Evolutionary conservation across 1,140 invertebrate genomes (phyloP).

Genomic region (Hypothenemus hampei): DNA sequence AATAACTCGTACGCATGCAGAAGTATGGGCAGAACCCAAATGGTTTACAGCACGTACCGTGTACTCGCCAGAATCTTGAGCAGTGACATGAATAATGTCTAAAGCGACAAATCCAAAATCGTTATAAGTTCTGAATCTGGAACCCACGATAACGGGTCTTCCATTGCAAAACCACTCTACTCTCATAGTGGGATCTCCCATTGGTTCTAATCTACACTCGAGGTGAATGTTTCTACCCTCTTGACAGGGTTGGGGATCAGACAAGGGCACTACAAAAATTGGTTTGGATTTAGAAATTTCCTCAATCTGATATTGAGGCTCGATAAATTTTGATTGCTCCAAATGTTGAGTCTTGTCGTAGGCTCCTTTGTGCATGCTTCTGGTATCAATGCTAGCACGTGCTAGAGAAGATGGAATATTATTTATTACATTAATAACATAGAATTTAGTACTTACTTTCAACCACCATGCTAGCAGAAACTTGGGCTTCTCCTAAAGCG

Average conservation of each 20-base stretch:
- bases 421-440: constrained; percentile 24
- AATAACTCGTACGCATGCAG: constrained; percentile 80
- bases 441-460: constrained; percentile 65
- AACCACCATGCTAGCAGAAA: constrained; percentile 76
- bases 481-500: constrained; percentile 75
- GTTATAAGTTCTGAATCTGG: constrained; percentile 90
- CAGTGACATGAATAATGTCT: constrained; percentile 82
- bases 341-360: constrained; percentile 83
- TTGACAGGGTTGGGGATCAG: constrained; percentile 72
- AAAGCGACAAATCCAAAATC: constrained; percentile 91
- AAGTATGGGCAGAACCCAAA: constrained; percentile 86
- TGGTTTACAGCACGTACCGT: constrained; percentile 88
- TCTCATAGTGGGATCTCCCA: constrained; percentile 92
- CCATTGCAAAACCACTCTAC: constrained; percentile 96
- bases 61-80: constrained; percentile 89
- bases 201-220: constrained; percentile 85
- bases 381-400: constrained; percentile 79
- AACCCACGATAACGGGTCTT: constrained; percentile 77
- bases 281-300: constrained; percentile 92
- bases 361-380: constrained; percentile 76
- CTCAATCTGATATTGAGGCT: constrained; percentile 84
- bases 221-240: constrained; percentile 90
- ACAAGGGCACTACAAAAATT: constrained; percentile 79
- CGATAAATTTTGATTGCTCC: constrained; percentile 79
- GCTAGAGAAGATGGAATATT: constrained; percentile 62